Evolutionary conservation across 2,888 invertebrate genomes (phyloP).

Genomic region (Drosophila multiciliata): DNA sequence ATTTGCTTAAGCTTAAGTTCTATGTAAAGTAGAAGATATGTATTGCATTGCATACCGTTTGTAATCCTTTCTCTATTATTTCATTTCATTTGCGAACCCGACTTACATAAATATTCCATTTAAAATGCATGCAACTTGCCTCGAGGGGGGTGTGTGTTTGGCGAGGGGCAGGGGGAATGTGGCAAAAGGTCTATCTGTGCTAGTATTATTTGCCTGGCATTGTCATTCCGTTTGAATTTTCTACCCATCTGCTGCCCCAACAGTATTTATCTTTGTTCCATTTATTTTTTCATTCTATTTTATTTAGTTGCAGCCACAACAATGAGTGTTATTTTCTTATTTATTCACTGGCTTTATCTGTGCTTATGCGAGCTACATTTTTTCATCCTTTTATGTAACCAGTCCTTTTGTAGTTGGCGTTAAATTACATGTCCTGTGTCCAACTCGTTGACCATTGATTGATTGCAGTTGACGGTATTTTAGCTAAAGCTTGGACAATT

Average conservation of each 20-base stretch:
- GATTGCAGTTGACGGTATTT: conserved; percentile 55
- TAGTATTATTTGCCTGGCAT: conserved; percentile 40
- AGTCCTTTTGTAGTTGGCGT: conserved; percentile 51
- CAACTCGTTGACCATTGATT: conserved; percentile 67
- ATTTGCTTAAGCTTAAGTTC: conserved; percentile 74
- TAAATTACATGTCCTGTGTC: conserved; percentile 71
- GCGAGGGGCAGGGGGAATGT: not conserved
- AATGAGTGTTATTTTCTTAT: conserved; percentile 35
- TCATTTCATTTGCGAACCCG: conserved; percentile 66
- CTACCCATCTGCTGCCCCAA: conserved; percentile 5
- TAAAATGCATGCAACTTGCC: conserved; percentile 60
- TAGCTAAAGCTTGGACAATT: conserved; percentile 10
- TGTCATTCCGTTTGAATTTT: conserved; percentile 46
- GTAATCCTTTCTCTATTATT: conserved; percentile 79
- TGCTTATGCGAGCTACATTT: conserved; percentile 28
- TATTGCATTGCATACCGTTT: conserved; percentile 39
- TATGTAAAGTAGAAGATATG: conserved; percentile 72
- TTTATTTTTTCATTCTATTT: conserved; percentile 39
- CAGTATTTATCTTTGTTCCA: conserved; percentile 49
- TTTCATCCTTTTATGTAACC: conserved; percentile 16
- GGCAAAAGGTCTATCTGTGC: conserved; percentile 38
- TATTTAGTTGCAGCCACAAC: conserved; percentile 41
- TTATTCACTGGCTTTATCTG: conserved; percentile 50
- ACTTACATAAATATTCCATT: conserved; percentile 79
- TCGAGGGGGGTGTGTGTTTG: not conserved